Evolutionary conservation across 2,888 invertebrate genomes (phyloP).

Genomic region (Aphidoletes aphidimyza): DNA sequence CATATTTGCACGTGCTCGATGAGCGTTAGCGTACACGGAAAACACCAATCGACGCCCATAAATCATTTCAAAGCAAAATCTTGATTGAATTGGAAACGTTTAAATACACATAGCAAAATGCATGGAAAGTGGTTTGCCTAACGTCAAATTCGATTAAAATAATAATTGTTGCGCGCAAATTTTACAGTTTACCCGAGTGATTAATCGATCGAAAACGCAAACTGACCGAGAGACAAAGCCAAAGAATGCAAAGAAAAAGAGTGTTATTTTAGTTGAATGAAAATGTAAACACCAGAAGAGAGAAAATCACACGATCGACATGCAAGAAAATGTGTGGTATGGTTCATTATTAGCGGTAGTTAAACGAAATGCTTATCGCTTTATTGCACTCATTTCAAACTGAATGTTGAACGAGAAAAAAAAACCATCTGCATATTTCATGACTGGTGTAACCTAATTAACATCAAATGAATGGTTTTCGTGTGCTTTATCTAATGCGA

Average conservation of each 20-base stretch:
- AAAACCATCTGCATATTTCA: constrained; percentile 36
- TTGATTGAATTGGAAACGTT: constrained; percentile 22
- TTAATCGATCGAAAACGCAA: not conserved
- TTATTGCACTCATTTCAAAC: constrained; percentile 19
- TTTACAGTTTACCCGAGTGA: not conserved
- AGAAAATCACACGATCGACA: constrained; percentile 45
- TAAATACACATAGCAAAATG: not conserved
- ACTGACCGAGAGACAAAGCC: not conserved
- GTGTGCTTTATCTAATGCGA: constrained; percentile 41
- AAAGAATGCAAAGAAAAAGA: not conserved
- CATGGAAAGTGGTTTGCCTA: not conserved
- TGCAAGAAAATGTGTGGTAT: not conserved
- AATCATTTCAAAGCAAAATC: constrained; percentile 19
- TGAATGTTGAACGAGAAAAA: not conserved
- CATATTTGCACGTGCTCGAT: not conserved
- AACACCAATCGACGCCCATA: not conserved
- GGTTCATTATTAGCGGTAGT: not conserved
- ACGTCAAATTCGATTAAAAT: not conserved
- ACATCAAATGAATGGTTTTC: constrained; percentile 20
- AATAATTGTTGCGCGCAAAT: not conserved
- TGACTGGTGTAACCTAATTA: constrained; percentile 31
- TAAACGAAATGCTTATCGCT: not conserved
- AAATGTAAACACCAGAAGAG: not conserved
- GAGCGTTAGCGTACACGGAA: too few species aligned
- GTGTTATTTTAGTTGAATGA: not conserved